Evolutionary conservation across 2,888 invertebrate genomes (phyloP).

Genomic region (Sisyra terminalis): DNA sequence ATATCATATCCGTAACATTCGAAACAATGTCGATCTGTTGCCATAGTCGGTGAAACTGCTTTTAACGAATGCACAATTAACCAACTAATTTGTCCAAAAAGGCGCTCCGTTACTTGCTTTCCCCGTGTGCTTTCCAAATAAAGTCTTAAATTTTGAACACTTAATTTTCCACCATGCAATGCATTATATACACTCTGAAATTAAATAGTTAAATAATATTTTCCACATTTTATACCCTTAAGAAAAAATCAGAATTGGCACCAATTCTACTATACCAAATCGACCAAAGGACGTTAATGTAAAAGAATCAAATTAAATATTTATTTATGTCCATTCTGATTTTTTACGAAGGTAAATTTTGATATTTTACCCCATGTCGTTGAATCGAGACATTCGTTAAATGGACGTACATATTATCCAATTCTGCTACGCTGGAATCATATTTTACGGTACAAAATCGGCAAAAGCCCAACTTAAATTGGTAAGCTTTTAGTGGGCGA

Average conservation of each 20-base stretch:
- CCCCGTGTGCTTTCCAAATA: conserved; percentile 85
- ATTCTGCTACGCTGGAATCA: conserved; percentile 70
- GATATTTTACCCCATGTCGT: conserved; percentile 64
- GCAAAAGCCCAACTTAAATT: conserved; percentile 86
- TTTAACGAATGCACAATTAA: conserved; percentile 84
- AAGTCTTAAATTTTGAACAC: conserved; percentile 74
- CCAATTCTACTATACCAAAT: too few species aligned
- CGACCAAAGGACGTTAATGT: too few species aligned
- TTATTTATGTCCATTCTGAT: not conserved
- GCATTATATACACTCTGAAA: conserved; percentile 79
- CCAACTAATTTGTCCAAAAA: conserved; percentile 81
- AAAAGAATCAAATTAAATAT: not conserved
- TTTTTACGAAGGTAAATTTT: too few species aligned
- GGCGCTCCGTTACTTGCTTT: conserved; percentile 69
- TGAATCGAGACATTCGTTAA: conserved; percentile 96
- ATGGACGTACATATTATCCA: conserved; percentile 89
- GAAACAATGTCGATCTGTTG: conserved; percentile 82
- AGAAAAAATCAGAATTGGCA: too few species aligned
- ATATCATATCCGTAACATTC: conserved; percentile 95
- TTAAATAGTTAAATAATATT: not conserved
- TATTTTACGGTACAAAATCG: conserved; percentile 94
- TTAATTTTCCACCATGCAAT: conserved; percentile 89
- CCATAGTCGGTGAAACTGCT: conserved; percentile 84
- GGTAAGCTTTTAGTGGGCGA: conserved; percentile 81
- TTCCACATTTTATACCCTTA: too few species aligned